Evolutionary conservation across 2,113 vertebrate species (phyloP), one percentile per base, ranked within the genome.

Genomic region (Eurystomus gularis): DNA sequence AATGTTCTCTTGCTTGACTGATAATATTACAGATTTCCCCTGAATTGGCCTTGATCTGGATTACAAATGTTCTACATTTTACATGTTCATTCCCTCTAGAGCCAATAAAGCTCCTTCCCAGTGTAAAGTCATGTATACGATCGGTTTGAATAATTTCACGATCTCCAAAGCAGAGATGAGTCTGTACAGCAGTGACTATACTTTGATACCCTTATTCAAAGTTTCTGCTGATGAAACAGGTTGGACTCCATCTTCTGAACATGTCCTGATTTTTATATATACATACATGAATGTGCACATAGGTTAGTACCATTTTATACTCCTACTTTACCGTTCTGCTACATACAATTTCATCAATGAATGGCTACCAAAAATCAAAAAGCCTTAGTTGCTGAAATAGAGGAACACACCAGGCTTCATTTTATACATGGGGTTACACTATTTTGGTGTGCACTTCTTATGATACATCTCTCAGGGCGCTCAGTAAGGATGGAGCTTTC

Each of bases 11-110:
- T 82, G 55, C 31, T 72, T 88, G 66, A 78, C 20, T 54, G 60
- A 75, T 26, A 77, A 46, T 17, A 14, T 69, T 62, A 57, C 23
- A 75, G 54, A 58, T n/a, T 75, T 84, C 58, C 48, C 82, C 14
- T 71, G 39, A 65, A 60, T 3, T 61, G 33, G n/a, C 71, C 62
- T 65, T 25, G 35, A 72, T 48, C 33, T 64, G 55, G 28, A 70
- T 81, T 49, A 88, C 28, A 24, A 88, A 55, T 33, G 42, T 71
- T 35, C 42, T 51, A 35, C n/a, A 24, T 35, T 31, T 64, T 46
- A 37, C 0, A 0, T 42, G 19, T 19, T 44, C 2, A 0, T 26
- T 84, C n/a, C 40, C 37, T 82, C 65, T 11, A 25, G 25, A 82
- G 28, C 37, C 51, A 51, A 5, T 40, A 72, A 64, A 89, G 40